Evolutionary conservation across 2,888 invertebrate genomes (phyloP).

Genomic region (Agrotis ipsilon): DNA sequence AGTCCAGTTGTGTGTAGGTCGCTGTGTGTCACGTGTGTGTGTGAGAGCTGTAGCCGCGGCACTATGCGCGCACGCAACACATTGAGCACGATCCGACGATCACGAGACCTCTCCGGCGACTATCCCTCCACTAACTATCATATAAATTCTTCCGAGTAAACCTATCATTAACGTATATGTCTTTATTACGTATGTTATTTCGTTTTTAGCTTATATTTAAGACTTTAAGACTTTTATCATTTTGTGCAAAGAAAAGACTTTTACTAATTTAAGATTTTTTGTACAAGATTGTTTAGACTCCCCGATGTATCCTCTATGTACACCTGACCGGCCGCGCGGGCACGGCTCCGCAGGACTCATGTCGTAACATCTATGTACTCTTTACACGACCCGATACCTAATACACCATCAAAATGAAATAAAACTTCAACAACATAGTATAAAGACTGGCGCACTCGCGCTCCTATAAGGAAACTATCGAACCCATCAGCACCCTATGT

Average conservation of each 20-base stretch:
- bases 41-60: conserved; percentile 52
- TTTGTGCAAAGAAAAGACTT: conserved; percentile 86
- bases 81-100: conserved; percentile 65
- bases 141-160: conserved; percentile 89
- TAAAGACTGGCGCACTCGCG: conserved; percentile 60
- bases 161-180: conserved; percentile 91
- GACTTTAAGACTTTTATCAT: conserved; percentile 71
- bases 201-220: conserved; percentile 83
- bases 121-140: conserved; percentile 70
- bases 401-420: conserved; percentile 66
- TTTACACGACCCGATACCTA: conserved; percentile 69
- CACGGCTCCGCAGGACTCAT: conserved; percentile 54
- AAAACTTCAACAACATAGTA: conserved; percentile 73
- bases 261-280: conserved; percentile 80
- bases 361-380: conserved; percentile 48
- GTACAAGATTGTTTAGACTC: conserved; percentile 78
- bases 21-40: conserved; percentile 12
- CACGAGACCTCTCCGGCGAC: conserved; percentile 61
- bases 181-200: conserved; percentile 91
- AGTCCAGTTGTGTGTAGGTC: conserved; percentile 15
- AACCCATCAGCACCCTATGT: conserved; percentile 77
- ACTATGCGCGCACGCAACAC: conserved; percentile 58
- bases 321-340: conserved; percentile 51
- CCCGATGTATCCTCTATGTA: conserved; percentile 61
- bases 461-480: conserved; percentile 68